Base-by-base conservation (phyloP, 2,888 invertebrate genomes). In the Hedya salicella region DNA sequence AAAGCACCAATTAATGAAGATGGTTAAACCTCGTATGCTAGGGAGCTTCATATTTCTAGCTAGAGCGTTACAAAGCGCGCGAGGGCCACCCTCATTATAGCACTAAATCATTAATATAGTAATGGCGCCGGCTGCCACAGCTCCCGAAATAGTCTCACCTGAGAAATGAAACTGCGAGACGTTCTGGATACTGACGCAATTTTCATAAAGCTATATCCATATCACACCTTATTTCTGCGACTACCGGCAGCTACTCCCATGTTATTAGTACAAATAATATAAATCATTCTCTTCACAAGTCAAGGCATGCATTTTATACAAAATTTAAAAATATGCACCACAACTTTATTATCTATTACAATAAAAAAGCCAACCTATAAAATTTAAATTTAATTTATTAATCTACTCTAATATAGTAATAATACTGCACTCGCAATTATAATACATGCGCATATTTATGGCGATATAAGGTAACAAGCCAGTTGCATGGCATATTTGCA, bases 401-500 rank as follows among this genome's bases (percentile, higher is more conserved):
- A 53, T 52, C 71, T 64, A 71, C 70, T 78, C 75, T 80, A 81
- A 75, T 71, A 68, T 73, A 78, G 83, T 83, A 79, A 82, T 89
- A 89, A 88, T 89, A 89, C 89, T 89, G 88, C 86, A 86, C 76
- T 79, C 89, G 76, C 73, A 72, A 77, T 63, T 70, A 78, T 85
- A 85, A 85, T 84, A 85, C 83, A 87, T 82, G 82, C 78, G 70
- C 73, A 19, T 30, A 8, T 75, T 75, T 71, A 70, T 75, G 69
- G 72, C 72, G 61, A 69, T 59, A 67, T 66, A 11, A 9, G 36
- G 11, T 36, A 73, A 61, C 62, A 71, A 72, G 71, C 71, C 74
- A 68, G 72, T 54, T 73, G 68, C 75, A 83, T 79, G 80, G 82
- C 78, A 82, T n/a, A n/a, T 40, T 54, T 17, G 25, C 42, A 14